Percentiles rank a stretch among this genome's conserved stretches.
These are phyloP conservation scores for Drosophila nigromelanica DNA, from an alignment of 1,140 invertebrate species.

Conservation along the genomic window DNA sequence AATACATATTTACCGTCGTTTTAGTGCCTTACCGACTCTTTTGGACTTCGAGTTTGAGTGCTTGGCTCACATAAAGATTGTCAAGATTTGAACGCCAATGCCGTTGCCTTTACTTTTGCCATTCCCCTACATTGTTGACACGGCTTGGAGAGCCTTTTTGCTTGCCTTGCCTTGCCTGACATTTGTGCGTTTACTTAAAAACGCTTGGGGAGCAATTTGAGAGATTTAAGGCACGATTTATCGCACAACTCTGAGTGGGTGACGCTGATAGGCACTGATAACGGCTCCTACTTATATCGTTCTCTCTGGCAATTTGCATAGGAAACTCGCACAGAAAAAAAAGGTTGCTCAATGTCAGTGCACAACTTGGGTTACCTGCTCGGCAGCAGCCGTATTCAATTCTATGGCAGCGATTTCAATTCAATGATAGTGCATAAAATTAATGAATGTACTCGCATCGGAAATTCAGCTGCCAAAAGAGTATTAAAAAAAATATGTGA, in stretches of 20 bases:
- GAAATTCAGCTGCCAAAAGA: slow-evolving; percentile 30
- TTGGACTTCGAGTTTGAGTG: slow-evolving; percentile 32
- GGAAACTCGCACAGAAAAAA: slow-evolving; percentile 51
- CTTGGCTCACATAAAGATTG: slow-evolving; percentile 72
- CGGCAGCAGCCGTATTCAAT: no score
- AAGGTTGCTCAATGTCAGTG: slow-evolving; percentile 64
- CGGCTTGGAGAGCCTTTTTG: not conserved
- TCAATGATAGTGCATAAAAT: slow-evolving; percentile 72
- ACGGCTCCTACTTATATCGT: slow-evolving; percentile 26
- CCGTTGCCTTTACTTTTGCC: slow-evolving; percentile 22
- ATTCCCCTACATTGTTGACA: slow-evolving; percentile 12
- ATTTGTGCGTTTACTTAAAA: slow-evolving; percentile 54
- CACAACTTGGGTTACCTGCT: not conserved
- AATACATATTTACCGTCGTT: slow-evolving; percentile 40
- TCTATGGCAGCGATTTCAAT: slow-evolving; percentile 54
- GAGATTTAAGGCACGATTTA: slow-evolving; percentile 74
- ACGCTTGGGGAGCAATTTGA: slow-evolving; percentile 73
- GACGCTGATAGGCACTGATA: slow-evolving; percentile 67
- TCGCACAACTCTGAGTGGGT: slow-evolving; percentile 62
- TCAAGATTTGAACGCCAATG: slow-evolving; percentile 64
- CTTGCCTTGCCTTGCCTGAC: slow-evolving; percentile 25
- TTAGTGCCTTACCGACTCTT: slow-evolving; percentile 30
- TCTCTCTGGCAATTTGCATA: slow-evolving; percentile 65
- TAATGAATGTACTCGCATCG: slow-evolving; percentile 55
- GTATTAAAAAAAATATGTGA: slow-evolving; percentile 61